These are phyloP conservation scores for Cylindroiulus punctatus DNA, from an alignment of 2,888 invertebrate species.

Conservation along the genomic window DNA sequence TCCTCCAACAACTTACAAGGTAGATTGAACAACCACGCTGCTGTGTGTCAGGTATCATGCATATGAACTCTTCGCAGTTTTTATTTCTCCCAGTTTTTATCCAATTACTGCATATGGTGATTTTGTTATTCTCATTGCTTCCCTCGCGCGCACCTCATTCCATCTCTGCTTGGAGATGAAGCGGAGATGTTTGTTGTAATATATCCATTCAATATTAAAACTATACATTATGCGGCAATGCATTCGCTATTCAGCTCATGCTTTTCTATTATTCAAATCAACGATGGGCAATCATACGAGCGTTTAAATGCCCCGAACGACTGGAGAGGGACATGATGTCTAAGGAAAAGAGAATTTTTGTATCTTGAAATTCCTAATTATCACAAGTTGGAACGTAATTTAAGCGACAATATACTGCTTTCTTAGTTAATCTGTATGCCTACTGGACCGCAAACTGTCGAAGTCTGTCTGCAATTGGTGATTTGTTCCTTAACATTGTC, in stretches of 20 bases:
- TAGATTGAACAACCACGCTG: constrained; percentile 49
- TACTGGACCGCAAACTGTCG: no score
- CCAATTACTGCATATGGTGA: constrained; percentile 17
- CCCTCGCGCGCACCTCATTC: constrained; percentile 37
- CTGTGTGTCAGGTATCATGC: constrained; percentile 49
- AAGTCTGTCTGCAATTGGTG: no score
- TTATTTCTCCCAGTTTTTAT: constrained; percentile 21
- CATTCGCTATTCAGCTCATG: constrained; percentile 23
- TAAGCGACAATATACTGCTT: neutral
- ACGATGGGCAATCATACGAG: neutral
- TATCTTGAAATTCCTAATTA: no score
- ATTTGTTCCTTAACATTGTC: no score
- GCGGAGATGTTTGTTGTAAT: constrained; percentile 42
- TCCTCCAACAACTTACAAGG: constrained; percentile 48
- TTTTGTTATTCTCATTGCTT: constrained; percentile 35
- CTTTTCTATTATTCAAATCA: neutral
- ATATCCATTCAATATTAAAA: constrained; percentile 44
- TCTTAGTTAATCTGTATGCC: no score
- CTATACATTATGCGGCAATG: constrained; percentile 33
- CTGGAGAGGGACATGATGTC: neutral
- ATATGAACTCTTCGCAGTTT: constrained; percentile 15
- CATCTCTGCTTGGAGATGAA: constrained; percentile 22
- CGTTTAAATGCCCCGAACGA: no score
- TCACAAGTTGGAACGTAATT: neutral
- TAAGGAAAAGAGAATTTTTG: neutral